Base-by-base conservation (phyloP, 2,113 vertebrate species). In the Xiphophorus hellerii region DNA sequence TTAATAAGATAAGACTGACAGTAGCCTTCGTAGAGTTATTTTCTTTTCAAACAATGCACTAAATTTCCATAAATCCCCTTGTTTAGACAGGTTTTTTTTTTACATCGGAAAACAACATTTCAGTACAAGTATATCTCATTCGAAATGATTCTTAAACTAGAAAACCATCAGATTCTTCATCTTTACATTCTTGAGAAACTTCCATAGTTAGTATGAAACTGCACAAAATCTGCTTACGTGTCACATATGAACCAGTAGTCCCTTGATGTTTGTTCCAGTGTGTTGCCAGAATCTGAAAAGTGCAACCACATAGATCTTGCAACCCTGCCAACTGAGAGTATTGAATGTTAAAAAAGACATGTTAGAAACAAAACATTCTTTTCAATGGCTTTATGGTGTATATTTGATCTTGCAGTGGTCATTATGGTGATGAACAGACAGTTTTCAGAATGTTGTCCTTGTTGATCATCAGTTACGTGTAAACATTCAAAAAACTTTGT, bases 191-290 rank as follows among this genome's bases (percentile, higher is more conserved):
- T 76, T 79, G 25, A 72, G 17, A 70, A 80, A 66, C 65, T 84
- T 76, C 29, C 20, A 69, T 65, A 20, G 44, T 87, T 65, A 68
- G 74, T 61, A 62, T 67, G 64, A 83, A 73, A 42, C 61, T 54
- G 75, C 54, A 80, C 20, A 71, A 80, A 87, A 82, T 81, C 81
- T 13, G 58, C 84, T 83, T 79, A 85, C 13, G 10, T 13, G 63
- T 14, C 20, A 14, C 48, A 8, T 66, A 69, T 9, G 0, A 78
- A 80, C 60, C 28, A 42, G 9, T 62, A 70, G 76, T 70, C 44
- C 74, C 80, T 74, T 9, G 4, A n/a, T 5, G 27, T 44, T 30
- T 1, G 66, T 48, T 35, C 42, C 14, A 30, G 30, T 72, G 69
- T 81, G 64, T 79, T 76, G 31, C 25, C 61, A 14, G 31, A 83